Evolutionary conservation across 2,113 vertebrate genomes (phyloP), one percentile per base, ranked within the genome.

Genomic region (Sardina pilchardus): DNA sequence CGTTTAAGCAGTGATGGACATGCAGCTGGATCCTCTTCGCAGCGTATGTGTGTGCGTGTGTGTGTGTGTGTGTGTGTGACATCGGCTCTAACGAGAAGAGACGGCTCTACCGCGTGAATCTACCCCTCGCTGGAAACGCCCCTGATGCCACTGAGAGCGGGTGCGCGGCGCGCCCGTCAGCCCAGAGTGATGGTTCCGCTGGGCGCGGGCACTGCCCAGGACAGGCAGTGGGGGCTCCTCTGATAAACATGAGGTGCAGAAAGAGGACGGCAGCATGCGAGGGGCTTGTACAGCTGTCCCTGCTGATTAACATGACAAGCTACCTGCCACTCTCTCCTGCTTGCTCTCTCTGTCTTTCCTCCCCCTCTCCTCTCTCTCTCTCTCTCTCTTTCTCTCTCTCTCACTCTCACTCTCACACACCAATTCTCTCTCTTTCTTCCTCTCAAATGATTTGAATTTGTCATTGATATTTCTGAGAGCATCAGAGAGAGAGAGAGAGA

Each of bases 201-300:
- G 63, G n/a, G n/a, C n/a, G n/a, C n/a, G n/a, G n/a, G 63, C 63
- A 71, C 63, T 34, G 7, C 26, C 63, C 14, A 71, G 63, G 24
- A 67, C 59, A 67, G 59, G 1, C 59, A 67, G 59, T 24, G 4
- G 21, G 9, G 5, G 24, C 59, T 5, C 59, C 26, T 30, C 63
- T 71, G 1, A 71, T 30, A 71, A 71, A 71, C 63, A 71, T 34
- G 63, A 34, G 63, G 50, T 3, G 26, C n/a, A 30, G 30, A 34
- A 71, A 71, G 14, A 71, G 63, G 26, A 71, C 14, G 26, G 8
- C 63, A 10, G 63, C 63, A 71, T 71, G 30, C 19, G 53, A 17
- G n/a, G 63, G 30, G 63, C 63, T 30, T 71, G 63, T 71, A 71
- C 63, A 71, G 59, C 63, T 71, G 63, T 71, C 63, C 63, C 63